Conservation (phyloP, 2,797 vertebrate species). For the Poeciliopsis infans region DNA sequence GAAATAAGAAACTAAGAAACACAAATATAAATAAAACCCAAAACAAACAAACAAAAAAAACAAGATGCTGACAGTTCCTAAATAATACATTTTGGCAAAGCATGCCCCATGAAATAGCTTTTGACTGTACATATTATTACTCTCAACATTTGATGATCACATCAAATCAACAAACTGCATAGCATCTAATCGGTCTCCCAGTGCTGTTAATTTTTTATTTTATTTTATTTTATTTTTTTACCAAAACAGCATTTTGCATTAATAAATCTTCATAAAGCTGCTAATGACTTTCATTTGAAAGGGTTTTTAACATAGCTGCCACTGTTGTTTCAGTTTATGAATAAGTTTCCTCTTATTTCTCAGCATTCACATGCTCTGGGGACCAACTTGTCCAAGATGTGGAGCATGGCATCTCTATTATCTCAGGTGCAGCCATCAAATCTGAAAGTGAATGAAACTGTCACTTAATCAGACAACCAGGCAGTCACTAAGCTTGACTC, state of each 20-base stretch:
- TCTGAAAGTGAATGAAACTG: conserved; percentile 53
- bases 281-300: neutral
- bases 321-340: neutral
- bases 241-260: neutral
- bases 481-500: conserved; percentile 53
- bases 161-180: neutral
- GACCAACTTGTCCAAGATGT: conserved; percentile 9
- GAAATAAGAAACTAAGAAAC: too few species aligned
- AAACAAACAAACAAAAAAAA: too few species aligned
- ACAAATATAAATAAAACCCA: too few species aligned
- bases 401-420: conserved; percentile 4
- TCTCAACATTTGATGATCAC: neutral
- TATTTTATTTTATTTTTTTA: neutral
- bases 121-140: neutral
- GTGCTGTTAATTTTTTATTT: neutral
- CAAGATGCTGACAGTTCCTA: neutral
- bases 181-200: neutral
- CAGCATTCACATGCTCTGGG: neutral
- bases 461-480: conserved; percentile 45
- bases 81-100: neutral
- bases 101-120: neutral
- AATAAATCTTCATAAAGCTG: neutral
- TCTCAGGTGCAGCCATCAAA: conserved; percentile 18
- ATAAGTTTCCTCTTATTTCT: neutral
- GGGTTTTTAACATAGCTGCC: neutral